Evolutionary conservation across 2,888 invertebrate genomes (phyloP), one percentile per base, ranked within the genome.

Genomic region (Trimorus sp.): DNA sequence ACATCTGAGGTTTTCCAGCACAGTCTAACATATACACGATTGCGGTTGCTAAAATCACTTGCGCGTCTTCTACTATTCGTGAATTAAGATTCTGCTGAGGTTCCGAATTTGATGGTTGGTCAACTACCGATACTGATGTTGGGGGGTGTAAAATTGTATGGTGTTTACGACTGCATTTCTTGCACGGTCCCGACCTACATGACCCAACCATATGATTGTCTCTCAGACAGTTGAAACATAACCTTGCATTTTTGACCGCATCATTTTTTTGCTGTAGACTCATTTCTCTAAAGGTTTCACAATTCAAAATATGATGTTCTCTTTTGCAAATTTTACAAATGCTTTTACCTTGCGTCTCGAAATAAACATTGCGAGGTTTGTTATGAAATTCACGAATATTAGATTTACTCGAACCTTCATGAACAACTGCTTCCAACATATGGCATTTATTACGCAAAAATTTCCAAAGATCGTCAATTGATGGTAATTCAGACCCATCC

Each of bases 151-250:
- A 37, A 0, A 36, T 7, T 1, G 59, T 65, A 11, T 71, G 58
- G 56, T 71, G 78, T 26, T 11, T n/a, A 15, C 59, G 15, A n/a
- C 73, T n/a, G 42, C 78, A 78, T 56, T 51, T 49, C 42, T 37
- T 48, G 12, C 78, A 78, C 38, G 36, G 9, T 11, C 12, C 14
- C 40, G 56, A 45, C 37, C 56, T 38, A 51, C 73, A 73, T 16
- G 63, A 8, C 7, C 15, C 40, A 4, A 48, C 54, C 26, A 53
- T 15, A 63, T 63, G 73, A 7, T 48, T 48, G 40, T 40, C 6
- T 11, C 73, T 16, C 14, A 73, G 63, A 53, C 73, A 73, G 49
- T 73, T 73, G 15, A 73, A 63, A 40, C 73, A 63, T 12, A 73
- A 15, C 9, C 51, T 37, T 36, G 49, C 38, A 14, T 45, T 16